Percentiles rank a stretch among this genome's conserved stretches.
phyloP scores from a whole-genome alignment of 53 echinoderm and acorn worm genomes.

The Hippasteria phrygiana region DNA sequence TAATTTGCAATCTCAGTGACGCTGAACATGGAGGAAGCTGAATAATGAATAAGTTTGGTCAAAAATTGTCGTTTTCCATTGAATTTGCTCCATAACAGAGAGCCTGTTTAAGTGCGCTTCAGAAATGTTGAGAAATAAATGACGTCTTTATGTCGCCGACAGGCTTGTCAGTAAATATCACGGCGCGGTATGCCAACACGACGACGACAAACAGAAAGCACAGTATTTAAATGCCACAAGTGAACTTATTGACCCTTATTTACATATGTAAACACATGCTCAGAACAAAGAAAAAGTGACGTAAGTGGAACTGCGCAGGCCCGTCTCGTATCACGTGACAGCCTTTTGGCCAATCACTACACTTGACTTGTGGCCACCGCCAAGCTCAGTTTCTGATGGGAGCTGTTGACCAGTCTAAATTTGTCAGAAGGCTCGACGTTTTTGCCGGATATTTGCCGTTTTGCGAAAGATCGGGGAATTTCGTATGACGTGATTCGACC shows the following conservation, averaged over 20 bases:
- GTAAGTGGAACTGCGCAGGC: conserved; percentile 67
- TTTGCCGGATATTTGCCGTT: conserved; percentile 35
- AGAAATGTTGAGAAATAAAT: too few relatives aligned
- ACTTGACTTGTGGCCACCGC: conserved; percentile 83
- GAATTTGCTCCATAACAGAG: too few relatives aligned
- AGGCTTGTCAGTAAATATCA: too few relatives aligned
- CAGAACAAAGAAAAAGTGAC: conserved; percentile 71
- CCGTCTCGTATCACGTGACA: conserved; percentile 58
- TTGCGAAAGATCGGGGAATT: conserved; percentile 19
- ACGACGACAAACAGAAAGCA: background rate
- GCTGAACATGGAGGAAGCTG: too few relatives aligned
- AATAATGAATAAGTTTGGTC: too few relatives aligned
- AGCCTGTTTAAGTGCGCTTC: too few relatives aligned
- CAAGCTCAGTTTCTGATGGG: conserved; percentile 89
- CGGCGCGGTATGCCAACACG: too few relatives aligned
- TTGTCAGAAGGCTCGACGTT: conserved; percentile 37
- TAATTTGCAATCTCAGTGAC: too few relatives aligned
- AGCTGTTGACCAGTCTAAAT: conserved; percentile 60
- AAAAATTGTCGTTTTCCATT: too few relatives aligned
- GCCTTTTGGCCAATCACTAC: conserved; percentile 78
- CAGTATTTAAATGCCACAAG: conserved; percentile 51
- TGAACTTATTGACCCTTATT: conserved; percentile 61
- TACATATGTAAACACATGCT: conserved; percentile 82
- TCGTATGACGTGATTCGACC: background rate
- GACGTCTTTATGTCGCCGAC: too few relatives aligned